Evolutionary conservation across 2,888 invertebrate genomes (phyloP).

Genomic region (Ichneumoninae sp.): DNA sequence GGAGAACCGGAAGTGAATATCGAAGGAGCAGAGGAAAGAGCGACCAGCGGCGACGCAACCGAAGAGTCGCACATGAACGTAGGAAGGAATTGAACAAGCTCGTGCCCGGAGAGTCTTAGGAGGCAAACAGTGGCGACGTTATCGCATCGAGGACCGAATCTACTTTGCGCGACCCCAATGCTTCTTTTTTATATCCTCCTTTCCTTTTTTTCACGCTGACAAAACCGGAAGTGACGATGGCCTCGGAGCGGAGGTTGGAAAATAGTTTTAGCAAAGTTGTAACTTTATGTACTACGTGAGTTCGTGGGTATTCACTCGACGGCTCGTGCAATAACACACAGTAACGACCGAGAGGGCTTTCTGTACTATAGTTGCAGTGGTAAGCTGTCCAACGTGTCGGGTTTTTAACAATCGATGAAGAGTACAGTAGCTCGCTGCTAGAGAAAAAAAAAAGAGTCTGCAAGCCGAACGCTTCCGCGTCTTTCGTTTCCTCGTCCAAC

Average conservation of each 20-base stretch:
- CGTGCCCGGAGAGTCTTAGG: not conserved
- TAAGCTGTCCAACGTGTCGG: not conserved
- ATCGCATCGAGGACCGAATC: not conserved
- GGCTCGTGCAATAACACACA: no score
- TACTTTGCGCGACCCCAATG: not conserved
- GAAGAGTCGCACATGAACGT: not conserved
- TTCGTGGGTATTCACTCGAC: not conserved
- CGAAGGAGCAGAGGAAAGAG: not conserved
- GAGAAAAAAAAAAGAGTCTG: not conserved
- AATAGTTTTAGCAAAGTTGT: not conserved
- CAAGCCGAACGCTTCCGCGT: not conserved
- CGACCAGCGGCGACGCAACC: not conserved
- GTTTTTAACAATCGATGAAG: not conserved
- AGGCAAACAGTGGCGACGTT: not conserved
- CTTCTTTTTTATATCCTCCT: not conserved
- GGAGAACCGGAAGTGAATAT: slow-evolving; percentile 2
- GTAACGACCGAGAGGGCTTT: not conserved
- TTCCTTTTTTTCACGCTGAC: not conserved
- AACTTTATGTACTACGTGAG: not conserved
- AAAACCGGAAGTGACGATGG: not conserved
- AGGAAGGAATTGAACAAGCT: not conserved
- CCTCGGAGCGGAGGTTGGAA: not conserved
- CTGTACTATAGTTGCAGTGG: not conserved
- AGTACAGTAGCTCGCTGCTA: not conserved
- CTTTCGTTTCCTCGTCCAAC: not conserved